These are phyloP conservation scores for Drosophila azteca DNA, from an alignment of 1,140 invertebrate genomes.

Conservation along the genomic window DNA sequence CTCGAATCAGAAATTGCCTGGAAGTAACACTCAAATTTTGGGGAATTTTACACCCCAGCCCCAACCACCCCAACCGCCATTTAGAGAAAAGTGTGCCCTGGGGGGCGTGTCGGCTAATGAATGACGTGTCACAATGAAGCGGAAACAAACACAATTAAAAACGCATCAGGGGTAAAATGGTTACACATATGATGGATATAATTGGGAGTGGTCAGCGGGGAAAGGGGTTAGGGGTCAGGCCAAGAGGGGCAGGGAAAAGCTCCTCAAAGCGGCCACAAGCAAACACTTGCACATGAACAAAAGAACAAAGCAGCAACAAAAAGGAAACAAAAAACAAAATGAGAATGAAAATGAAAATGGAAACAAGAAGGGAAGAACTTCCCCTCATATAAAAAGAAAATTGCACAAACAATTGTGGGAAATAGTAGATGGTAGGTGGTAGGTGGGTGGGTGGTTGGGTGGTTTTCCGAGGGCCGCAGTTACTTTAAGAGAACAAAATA, in stretches of 20 bases:
- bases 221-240: not conserved
- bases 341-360: conserved; percentile 17
- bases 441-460: not conserved
- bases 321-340: conserved; percentile 11
- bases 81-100: not conserved
- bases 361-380: conserved; percentile 6
- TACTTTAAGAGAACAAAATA: conserved; percentile 37
- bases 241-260: not conserved
- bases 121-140: conserved; percentile 73
- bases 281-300: conserved; percentile 37
- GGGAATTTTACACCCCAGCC: too few species aligned
- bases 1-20: too few species aligned
- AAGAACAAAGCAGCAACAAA: conserved; percentile 17
- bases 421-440: too few species aligned
- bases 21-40: too few species aligned
- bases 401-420: conserved; percentile 29
- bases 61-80: too few species aligned
- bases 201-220: not conserved
- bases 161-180: conserved; percentile 68
- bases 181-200: conserved; percentile 15
- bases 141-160: conserved; percentile 81
- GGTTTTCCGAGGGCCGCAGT: conserved; percentile 8
- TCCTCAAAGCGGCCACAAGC: conserved; percentile 36
- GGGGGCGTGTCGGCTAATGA: conserved; percentile 55
- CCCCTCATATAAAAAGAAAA: conserved; percentile 27